Conservation (phyloP, 2,888 invertebrate genomes). For the Cataglyphis altisquamis region DNA sequence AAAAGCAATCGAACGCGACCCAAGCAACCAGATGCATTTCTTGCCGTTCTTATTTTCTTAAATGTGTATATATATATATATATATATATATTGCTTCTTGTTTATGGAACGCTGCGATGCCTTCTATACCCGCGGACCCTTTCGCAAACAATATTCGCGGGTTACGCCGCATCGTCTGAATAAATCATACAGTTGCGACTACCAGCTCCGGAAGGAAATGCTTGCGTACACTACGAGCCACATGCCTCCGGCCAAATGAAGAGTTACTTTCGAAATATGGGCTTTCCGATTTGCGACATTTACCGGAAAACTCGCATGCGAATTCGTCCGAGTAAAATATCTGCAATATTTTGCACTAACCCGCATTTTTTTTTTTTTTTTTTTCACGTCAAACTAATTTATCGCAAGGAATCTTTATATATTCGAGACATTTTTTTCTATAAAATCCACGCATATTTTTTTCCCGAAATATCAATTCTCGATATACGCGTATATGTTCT, state of each 20-base stretch:
- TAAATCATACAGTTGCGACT: constrained; percentile 66
- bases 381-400: not conserved
- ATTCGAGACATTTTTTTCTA: not conserved
- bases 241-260: constrained; percentile 61
- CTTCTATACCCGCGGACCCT: constrained; percentile 52
- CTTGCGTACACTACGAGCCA: constrained; percentile 49
- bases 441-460: too few species aligned
- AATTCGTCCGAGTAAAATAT: constrained; percentile 55
- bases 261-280: constrained; percentile 69
- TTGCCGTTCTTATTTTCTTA: constrained; percentile 47
- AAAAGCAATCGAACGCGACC: constrained; percentile 42
- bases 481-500: not conserved
- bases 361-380: not conserved
- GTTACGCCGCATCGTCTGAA: constrained; percentile 61
- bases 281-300: constrained; percentile 49
- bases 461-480: not conserved
- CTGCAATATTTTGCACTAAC: not conserved
- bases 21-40: constrained; percentile 23
- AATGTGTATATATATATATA: not conserved
- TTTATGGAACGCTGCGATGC: constrained; percentile 71
- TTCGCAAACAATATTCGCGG: constrained; percentile 53
- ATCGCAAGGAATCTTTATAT: not conserved
- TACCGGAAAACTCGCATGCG: constrained; percentile 47
- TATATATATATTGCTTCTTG: constrained; percentile 43
- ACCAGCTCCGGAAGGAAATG: constrained; percentile 55